A percentile compares a stretch with the other conserved stretches of the same genome.
These are phyloP conservation scores for Sturnus vulgaris DNA, from an alignment of 2,113 vertebrate genomes.

Conservation along the genomic window DNA sequence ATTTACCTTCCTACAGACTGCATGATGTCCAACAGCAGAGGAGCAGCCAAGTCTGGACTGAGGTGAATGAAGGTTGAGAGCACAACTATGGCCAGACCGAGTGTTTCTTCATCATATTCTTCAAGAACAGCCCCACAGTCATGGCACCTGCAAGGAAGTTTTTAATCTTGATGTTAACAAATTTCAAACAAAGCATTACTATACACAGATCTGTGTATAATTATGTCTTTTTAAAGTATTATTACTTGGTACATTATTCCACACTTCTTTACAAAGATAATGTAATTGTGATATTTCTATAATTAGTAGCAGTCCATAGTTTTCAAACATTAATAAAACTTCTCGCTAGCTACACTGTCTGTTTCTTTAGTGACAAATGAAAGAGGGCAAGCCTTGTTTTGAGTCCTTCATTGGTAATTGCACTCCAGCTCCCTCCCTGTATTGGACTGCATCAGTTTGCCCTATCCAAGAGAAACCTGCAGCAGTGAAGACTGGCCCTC, in stretches of 20 bases:
- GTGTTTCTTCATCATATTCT: constrained; percentile 97
- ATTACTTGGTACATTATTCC: neutral
- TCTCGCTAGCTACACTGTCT: neutral
- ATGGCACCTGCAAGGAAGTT: constrained; percentile 81
- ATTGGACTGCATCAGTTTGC: neutral
- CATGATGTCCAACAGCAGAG: constrained; percentile 94
- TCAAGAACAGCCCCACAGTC: constrained; percentile 95
- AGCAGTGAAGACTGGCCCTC: neutral
- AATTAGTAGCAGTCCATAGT: neutral
- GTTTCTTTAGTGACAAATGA: neutral
- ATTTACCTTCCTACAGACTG: constrained; percentile 96
- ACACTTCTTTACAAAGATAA: neutral
- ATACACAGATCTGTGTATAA: neutral
- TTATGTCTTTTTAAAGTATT: neutral
- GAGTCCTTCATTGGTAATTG: neutral
- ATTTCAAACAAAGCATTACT: neutral
- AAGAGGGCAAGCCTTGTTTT: neutral
- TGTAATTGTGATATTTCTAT: neutral
- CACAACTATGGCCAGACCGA: constrained; percentile 91
- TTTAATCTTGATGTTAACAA: neutral
- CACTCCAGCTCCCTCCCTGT: neutral
- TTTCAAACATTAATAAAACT: neutral
- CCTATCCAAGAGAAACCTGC: neutral
- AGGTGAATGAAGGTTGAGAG: constrained; percentile 97
- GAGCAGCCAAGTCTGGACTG: constrained; percentile 94